phyloP scores from a whole-genome alignment of 1,140 invertebrate species.

The Apocrypta bakeri region DNA sequence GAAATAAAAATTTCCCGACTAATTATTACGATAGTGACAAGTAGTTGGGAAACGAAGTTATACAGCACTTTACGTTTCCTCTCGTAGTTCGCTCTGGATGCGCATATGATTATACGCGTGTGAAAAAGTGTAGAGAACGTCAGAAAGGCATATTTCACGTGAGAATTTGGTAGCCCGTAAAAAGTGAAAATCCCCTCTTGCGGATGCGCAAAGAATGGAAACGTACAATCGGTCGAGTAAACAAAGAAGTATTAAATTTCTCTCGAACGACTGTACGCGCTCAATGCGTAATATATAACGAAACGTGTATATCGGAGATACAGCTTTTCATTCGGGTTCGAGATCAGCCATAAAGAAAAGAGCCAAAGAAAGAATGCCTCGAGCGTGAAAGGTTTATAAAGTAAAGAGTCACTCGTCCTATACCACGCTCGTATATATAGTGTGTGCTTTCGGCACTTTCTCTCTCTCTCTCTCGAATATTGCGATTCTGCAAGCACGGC shows the following conservation, averaged over 20 bases:
- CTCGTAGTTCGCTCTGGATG: neutral
- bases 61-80: neutral
- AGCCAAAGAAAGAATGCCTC: slow-evolving; percentile 13
- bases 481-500: slow-evolving; percentile 23
- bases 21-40: neutral
- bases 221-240: neutral
- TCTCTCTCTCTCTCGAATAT: neutral
- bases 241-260: neutral
- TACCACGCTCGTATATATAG: neutral
- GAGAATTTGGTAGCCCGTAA: neutral
- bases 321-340: no score
- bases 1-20: neutral
- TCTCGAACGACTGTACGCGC: neutral
- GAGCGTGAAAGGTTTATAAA: slow-evolving; percentile 40
- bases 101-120: no score
- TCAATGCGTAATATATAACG: neutral
- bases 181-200: neutral
- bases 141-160: no score
- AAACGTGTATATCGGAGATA: neutral
- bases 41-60: no score
- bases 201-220: no score
- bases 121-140: no score
- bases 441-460: neutral
- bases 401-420: neutral
- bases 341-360: neutral